A percentile compares a stretch with the other conserved stretches of the same genome.
phyloP scores from a whole-genome alignment of 2,113 vertebrate species.

The Athene cunicularia region DNA sequence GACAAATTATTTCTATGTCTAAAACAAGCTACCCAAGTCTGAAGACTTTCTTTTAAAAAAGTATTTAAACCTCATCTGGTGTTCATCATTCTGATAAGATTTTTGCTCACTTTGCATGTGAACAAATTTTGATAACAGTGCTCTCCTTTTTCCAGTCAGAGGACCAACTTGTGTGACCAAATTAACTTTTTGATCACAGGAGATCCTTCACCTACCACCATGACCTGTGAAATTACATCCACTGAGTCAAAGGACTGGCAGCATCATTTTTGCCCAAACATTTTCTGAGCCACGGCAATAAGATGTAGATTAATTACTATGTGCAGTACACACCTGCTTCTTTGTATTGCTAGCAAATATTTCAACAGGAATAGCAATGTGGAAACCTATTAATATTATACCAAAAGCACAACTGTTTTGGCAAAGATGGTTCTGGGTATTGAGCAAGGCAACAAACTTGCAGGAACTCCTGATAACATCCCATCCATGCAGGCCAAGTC shows the following conservation, averaged over 20 bases:
- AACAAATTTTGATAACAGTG: neutral
- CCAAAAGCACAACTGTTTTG: neutral
- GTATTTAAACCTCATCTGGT: neutral
- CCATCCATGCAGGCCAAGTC: fast-evolving
- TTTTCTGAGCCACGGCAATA: neutral
- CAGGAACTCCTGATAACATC: no score
- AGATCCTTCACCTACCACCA: neutral
- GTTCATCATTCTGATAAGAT: neutral
- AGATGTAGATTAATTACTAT: fast-evolving
- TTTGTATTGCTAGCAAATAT: no score
- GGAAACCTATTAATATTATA: neutral
- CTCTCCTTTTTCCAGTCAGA: neutral
- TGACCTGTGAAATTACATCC: neutral
- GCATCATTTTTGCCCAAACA: neutral
- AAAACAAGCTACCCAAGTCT: neutral
- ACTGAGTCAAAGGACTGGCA: fast-evolving
- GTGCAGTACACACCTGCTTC: neutral
- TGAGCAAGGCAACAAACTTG: fast-evolving
- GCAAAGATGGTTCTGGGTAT: neutral
- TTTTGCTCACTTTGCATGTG: neutral
- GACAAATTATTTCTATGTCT: neutral
- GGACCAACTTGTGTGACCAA: neutral
- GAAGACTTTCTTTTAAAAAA: neutral
- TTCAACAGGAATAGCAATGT: neutral
- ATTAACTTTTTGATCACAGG: no score